Percentiles rank a stretch among this genome's conserved stretches.
phyloP scores from a whole-genome alignment of 2,797 vertebrate species.

The Pangasius macronema region DNA sequence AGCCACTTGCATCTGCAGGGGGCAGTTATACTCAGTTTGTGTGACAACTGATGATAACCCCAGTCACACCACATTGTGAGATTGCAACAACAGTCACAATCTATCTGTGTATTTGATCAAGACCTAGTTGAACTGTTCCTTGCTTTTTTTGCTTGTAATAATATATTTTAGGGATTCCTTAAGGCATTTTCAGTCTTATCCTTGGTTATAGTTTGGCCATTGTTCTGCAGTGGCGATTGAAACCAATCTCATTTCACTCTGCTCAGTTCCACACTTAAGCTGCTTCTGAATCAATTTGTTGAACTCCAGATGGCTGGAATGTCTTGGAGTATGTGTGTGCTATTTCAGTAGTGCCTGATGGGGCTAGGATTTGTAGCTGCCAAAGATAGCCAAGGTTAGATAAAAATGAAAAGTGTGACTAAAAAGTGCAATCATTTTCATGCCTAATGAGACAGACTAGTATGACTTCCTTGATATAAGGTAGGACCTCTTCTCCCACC shows the following conservation, averaged over 20 bases:
- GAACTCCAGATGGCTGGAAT: slow-evolving; percentile 6
- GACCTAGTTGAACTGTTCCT: background rate
- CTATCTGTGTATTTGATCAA: background rate
- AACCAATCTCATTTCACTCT: background rate
- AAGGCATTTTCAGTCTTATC: background rate
- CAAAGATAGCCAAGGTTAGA: background rate
- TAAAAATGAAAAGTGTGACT: background rate
- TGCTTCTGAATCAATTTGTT: background rate
- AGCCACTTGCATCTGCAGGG: background rate
- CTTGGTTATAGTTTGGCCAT: slow-evolving; percentile 1
- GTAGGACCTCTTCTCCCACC: background rate
- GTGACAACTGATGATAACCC: background rate
- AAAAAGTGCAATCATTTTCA: background rate
- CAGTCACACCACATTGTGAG: background rate
- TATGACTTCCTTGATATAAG: background rate
- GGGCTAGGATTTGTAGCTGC: slow-evolving; percentile 3
- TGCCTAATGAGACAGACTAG: background rate
- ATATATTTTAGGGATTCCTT: background rate
- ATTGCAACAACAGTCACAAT: background rate
- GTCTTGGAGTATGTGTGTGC: background rate
- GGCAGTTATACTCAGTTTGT: background rate
- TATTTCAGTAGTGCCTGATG: background rate
- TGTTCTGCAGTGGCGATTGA: background rate
- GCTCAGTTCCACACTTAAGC: background rate
- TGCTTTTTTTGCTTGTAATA: background rate